Conservation (phyloP, 64 coral and sea anemone species). For the Pocillopora damicornis region DNA sequence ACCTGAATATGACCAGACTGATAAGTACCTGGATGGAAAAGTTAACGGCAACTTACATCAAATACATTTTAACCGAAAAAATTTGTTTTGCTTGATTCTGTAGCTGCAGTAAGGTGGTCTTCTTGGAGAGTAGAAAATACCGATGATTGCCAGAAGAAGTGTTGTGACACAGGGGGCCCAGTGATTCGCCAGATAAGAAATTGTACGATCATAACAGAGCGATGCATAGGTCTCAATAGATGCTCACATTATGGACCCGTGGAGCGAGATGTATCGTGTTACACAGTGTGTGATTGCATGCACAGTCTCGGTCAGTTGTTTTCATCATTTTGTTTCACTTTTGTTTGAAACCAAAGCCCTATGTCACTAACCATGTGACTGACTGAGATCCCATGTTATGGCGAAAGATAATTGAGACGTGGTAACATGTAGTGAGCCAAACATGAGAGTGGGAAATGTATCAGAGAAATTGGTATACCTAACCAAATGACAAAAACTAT, state of each 20-base stretch:
- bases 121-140: not conserved
- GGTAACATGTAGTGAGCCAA: too few relatives aligned
- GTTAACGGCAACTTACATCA: not conserved
- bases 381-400: too few relatives aligned
- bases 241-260: not conserved
- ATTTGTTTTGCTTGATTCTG: not conserved
- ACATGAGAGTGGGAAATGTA: too few relatives aligned
- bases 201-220: not conserved
- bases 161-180: conserved; percentile 14
- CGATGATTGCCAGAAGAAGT: not conserved
- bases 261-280: not conserved
- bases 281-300: conserved; percentile 10
- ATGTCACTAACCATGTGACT: too few relatives aligned
- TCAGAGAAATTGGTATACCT: too few relatives aligned
- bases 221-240: not conserved
- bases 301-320: not conserved
- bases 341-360: not conserved
- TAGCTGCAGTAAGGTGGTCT: not conserved
- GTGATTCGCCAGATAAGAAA: conserved; percentile 4
- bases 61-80: not conserved
- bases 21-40: too few relatives aligned
- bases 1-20: too few relatives aligned
- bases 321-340: not conserved
- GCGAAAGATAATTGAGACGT: too few relatives aligned
- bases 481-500: too few relatives aligned